Conservation (phyloP, 1,140 invertebrate species). For the Globodera ellingtonae region DNA sequence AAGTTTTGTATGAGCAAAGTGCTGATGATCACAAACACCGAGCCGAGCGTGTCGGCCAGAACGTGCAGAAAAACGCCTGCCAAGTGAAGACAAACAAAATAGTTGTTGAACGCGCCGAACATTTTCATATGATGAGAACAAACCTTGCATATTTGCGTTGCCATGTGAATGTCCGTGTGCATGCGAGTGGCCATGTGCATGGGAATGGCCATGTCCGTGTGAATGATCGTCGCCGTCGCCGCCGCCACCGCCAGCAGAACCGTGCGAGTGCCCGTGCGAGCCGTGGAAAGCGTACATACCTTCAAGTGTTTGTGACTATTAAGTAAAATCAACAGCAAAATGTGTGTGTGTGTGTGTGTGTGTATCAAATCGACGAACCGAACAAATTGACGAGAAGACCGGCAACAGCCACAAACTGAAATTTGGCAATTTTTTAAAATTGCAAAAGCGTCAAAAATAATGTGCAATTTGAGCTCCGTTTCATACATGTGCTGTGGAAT, state of each 20-base stretch:
- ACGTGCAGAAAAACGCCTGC: slow-evolving; percentile 73
- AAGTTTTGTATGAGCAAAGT: slow-evolving; percentile 72
- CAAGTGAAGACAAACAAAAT: slow-evolving; percentile 49
- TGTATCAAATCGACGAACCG: slow-evolving; percentile 40
- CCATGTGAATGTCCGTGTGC: slow-evolving; percentile 65
- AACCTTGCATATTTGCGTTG: slow-evolving; percentile 73
- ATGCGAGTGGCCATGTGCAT: slow-evolving; percentile 67
- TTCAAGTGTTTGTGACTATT: background rate
- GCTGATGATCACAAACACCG: slow-evolving; percentile 73
- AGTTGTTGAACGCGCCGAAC: background rate
- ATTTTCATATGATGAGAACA: background rate
- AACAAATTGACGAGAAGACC: slow-evolving; percentile 71
- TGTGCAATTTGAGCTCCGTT: no score
- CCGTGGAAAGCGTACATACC: slow-evolving; percentile 71
- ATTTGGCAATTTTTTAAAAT: no score
- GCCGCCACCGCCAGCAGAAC: slow-evolving; percentile 39
- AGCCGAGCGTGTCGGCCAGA: slow-evolving; percentile 72
- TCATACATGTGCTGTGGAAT: no score
- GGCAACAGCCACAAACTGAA: slow-evolving; percentile 70
- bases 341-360: background rate
- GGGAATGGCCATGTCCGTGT: slow-evolving; percentile 68
- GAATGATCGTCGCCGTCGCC: slow-evolving; percentile 59
- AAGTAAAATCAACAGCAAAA: background rate
- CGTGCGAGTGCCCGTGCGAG: slow-evolving; percentile 62
- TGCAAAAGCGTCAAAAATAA: no score